Base-by-base conservation (phyloP, 2,797 vertebrate species). In the Gymnothorax reevesii region DNA sequence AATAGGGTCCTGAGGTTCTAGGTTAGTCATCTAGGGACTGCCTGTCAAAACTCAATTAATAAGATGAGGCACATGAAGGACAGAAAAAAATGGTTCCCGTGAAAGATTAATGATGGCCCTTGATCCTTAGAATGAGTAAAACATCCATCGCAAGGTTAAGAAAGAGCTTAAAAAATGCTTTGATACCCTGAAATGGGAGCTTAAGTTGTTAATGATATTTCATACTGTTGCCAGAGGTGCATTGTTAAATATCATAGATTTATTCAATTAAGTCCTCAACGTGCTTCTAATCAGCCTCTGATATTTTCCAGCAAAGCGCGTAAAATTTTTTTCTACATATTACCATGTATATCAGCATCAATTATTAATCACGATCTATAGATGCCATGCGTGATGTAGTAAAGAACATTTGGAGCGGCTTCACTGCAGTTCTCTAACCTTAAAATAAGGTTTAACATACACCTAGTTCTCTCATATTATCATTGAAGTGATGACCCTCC, bases 31-130 rank as follows among this genome's bases (percentile, higher is more conserved):
- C 91, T 90, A 5, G 91, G 90, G 92, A 91, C 71, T 33, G 55
- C 90, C 90, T 90, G 93, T 93, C 93, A 93, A 89, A 91, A 55
- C 86, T 69, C 79, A 87, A 91, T 92, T 91, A 94, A 94, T 92
- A 92, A 92, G 90, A 91, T 88, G 90, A 82, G 83, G 88, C 83
- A 75, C 85, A 86, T 86, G 86, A 83, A 88, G 83, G 83, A 83
- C 66, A 71, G 62, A 84, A 86, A 59, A 77, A 83, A 54, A 77
- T 64, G 15, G 57, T 60, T 82, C 80, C 85, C 84, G 20, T 85
- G 71, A 79, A 88, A 88, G 85, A 88, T 88, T 86, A 86, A 88
- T 85, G 85, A 88, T 82, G 33, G 73, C 57, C 83, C 75, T 55
- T 88, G 89, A 86, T 84, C 86, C 90, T 88, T 86, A 15, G 77